Base-by-base conservation (phyloP, 2,797 vertebrate species). In the Gorsachius magnificus region DNA sequence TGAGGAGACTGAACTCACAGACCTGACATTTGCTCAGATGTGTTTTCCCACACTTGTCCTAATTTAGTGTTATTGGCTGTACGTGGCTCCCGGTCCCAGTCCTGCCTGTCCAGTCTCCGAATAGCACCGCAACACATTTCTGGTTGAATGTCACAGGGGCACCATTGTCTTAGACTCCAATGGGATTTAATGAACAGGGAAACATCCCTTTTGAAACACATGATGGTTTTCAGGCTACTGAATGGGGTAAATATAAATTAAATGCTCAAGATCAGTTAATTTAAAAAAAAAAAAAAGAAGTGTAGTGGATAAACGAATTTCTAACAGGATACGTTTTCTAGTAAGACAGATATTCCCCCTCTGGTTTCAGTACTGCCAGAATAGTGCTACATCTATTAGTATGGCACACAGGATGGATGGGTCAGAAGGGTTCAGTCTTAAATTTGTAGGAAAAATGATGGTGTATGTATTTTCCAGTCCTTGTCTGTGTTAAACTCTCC, bases 141-240 rank as follows among this genome's bases (percentile, higher is more conserved):
- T 90, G 69, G 38, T 21, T 95, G 79, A 90, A 92, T 93, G 65
- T 87, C 94, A 91, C 57, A 69, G 85, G 76, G 57, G 7, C 16
- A 48, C 31, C 31, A 48, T 53, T 22, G 4, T 75, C 60, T 95
- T 79, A 64, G 79, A 83, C 63, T 79, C 35, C 81, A 89, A 60
- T 0, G 31, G 56, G 51, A 71, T 90, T 97, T 92, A 96, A 96
- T 54, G 68, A 91, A 93, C 65, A 57, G 79, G 93, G 94, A 96
- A 97, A 95, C 69, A 83, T 19, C 43, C 75, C 35, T 89, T 96
- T 92, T 76, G 76, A 95, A 97, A 94, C 60, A 88, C 12, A 28
- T 33, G 16, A 79, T 76, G 54, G 38, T 64, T 93, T 79, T 83
- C 74, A 95, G 77, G 65, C 53, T 93, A 64, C 35, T 90, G 79